Evolutionary conservation across 1,140 invertebrate genomes (phyloP).

Genomic region (Nasonia longicornis): DNA sequence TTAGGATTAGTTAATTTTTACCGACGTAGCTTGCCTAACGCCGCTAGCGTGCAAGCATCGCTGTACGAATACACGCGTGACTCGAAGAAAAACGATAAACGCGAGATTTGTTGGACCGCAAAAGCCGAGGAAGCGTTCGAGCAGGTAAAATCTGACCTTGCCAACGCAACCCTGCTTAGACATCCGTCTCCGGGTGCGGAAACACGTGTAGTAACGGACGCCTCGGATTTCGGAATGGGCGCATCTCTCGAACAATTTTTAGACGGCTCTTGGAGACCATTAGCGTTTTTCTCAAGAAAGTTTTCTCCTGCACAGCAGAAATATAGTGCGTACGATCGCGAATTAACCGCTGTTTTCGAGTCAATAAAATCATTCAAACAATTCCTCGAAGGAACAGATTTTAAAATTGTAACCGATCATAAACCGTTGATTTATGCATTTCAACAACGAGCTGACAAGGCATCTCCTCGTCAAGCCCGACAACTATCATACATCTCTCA

Average conservation of each 20-base stretch:
- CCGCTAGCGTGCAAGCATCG: constrained; percentile 49
- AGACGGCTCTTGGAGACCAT: background rate
- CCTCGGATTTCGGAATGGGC: background rate
- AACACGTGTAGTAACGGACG: background rate
- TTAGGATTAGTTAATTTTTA: constrained; percentile 56
- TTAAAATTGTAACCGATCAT: constrained; percentile 45
- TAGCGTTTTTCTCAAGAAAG: constrained; percentile 40
- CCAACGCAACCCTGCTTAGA: background rate
- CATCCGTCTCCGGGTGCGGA: background rate
- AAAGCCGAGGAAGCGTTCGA: constrained; percentile 40
- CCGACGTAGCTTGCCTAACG: constrained; percentile 52
- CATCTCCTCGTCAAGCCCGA: constrained; percentile 8
- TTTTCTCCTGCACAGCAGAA: constrained; percentile 47
- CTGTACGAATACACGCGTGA: constrained; percentile 46
- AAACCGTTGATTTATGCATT: constrained; percentile 41
- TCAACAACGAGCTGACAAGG: constrained; percentile 30
- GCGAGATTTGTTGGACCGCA: background rate
- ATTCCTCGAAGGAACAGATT: constrained; percentile 52
- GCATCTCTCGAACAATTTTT: background rate
- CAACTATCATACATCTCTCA: constrained; percentile 31
- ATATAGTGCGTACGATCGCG: constrained; percentile 55
- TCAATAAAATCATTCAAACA: constrained; percentile 56
- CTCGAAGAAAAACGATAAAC: constrained; percentile 53
- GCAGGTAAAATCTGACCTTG: constrained; percentile 49
- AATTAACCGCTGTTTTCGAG: constrained; percentile 54